Percentiles rank a stretch among this genome's conserved stretches.
Evolutionary conservation across 2,113 vertebrate species (phyloP).

Genomic region (Nyctibius bracteatus): DNA sequence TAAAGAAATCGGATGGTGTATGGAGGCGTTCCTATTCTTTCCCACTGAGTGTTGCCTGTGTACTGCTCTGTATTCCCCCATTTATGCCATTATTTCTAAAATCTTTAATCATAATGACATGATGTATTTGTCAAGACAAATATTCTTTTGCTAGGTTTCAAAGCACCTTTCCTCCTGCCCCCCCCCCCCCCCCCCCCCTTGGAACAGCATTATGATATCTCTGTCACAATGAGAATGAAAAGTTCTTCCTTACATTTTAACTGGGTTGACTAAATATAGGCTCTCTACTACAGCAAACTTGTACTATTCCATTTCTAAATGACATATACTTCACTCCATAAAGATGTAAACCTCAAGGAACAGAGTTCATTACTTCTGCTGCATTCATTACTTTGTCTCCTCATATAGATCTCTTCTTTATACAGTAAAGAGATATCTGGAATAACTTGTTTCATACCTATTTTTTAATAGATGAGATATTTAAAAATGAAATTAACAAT

Average conservation of each 20-base stretch:
- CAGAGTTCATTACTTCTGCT: neutral
- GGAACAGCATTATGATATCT: neutral
- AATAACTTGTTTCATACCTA: neutral
- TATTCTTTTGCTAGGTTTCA: neutral
- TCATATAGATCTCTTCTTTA: neutral
- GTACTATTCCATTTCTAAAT: neutral
- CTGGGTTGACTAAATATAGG: neutral
- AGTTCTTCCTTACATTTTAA: neutral
- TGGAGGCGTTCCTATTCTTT: neutral
- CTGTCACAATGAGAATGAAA: neutral
- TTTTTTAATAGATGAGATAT: neutral
- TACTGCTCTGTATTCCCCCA: neutral
- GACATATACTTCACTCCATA: neutral
- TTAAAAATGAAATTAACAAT: neutral
- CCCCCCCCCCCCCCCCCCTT: too few species aligned
- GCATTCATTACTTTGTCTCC: neutral
- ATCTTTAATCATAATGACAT: neutral
- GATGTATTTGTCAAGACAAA: neutral
- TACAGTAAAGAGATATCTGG: neutral
- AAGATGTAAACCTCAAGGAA: neutral
- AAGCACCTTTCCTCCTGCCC: neutral
- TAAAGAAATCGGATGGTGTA: accelerated
- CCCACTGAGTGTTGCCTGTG: neutral
- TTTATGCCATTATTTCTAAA: neutral
- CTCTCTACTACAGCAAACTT: neutral